Evolutionary conservation across 1,140 invertebrate species (phyloP).

Genomic region (Charaxes varanes): DNA sequence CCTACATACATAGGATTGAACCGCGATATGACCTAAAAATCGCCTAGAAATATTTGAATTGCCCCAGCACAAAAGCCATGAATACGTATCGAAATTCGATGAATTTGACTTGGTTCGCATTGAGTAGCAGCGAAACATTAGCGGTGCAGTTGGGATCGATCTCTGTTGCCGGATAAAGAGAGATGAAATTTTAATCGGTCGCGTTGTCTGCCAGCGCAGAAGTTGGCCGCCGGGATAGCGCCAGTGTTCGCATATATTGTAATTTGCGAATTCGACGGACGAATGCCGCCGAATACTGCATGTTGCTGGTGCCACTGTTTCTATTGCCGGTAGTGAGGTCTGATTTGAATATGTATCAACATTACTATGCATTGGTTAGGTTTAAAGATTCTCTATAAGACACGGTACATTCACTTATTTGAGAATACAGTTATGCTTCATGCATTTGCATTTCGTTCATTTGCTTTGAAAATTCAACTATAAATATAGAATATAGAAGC

Average conservation of each 20-base stretch:
- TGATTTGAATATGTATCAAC: too few species aligned
- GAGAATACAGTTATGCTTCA: too few species aligned
- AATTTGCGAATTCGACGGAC: constrained; percentile 35
- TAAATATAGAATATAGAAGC: too few species aligned
- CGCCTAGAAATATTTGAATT: too few species aligned
- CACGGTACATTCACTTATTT: too few species aligned
- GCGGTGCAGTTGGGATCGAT: constrained; percentile 52
- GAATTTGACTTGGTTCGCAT: constrained; percentile 13
- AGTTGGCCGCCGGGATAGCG: constrained; percentile 40
- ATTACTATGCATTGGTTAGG: too few species aligned
- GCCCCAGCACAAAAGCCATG: not conserved
- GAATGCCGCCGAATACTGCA: constrained; percentile 15
- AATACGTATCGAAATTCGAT: constrained; percentile 6
- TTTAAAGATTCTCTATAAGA: too few species aligned
- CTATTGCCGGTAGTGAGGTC: not conserved
- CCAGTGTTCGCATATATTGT: constrained; percentile 42
- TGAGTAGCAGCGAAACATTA: constrained; percentile 34
- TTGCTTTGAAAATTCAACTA: too few species aligned
- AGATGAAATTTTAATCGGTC: constrained; percentile 69
- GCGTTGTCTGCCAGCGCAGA: constrained; percentile 51
- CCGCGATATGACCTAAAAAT: too few species aligned
- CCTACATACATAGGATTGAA: too few species aligned
- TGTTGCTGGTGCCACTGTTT: constrained; percentile 2
- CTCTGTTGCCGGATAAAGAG: constrained; percentile 57
- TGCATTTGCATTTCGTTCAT: too few species aligned